phyloP scores from a whole-genome alignment of 2,888 invertebrate genomes.

The Heteropelma amictum region DNA sequence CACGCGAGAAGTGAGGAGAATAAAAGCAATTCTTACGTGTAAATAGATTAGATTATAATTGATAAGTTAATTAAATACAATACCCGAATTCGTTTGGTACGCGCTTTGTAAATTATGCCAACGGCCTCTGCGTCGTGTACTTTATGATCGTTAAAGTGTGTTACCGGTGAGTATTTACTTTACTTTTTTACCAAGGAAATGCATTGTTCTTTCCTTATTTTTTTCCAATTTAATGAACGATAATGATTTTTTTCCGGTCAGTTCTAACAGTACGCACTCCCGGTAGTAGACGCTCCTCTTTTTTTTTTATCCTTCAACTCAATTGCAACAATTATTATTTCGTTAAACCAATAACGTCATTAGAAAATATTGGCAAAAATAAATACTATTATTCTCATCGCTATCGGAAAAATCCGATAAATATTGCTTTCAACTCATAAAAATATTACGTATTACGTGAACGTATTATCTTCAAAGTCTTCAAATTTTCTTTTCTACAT shows the following conservation, averaged over 20 bases:
- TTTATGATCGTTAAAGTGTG: constrained; percentile 44
- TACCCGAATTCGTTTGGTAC: constrained; percentile 34
- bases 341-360: background rate
- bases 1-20: constrained; percentile 33
- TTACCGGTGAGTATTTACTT: constrained; percentile 40
- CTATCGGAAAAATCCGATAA: too few relatives aligned
- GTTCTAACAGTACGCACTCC: too few relatives aligned
- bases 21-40: constrained; percentile 60
- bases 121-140: constrained; percentile 38
- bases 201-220: background rate
- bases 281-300: background rate
- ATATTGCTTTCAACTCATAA: background rate
- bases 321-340: background rate
- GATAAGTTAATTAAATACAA: constrained; percentile 65
- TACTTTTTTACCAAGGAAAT: background rate
- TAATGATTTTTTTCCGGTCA: constrained; percentile 20
- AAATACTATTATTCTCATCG: background rate
- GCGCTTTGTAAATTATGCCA: constrained; percentile 48
- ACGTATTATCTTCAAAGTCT: background rate
- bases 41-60: constrained; percentile 69
- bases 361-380: background rate
- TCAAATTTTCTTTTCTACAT: constrained; percentile 18
- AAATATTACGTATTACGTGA: background rate
- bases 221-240: background rate
- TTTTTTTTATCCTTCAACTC: background rate